phyloP scores from a whole-genome alignment of 2,113 vertebrate species.

The Tragelaphus imberbis region DNA sequence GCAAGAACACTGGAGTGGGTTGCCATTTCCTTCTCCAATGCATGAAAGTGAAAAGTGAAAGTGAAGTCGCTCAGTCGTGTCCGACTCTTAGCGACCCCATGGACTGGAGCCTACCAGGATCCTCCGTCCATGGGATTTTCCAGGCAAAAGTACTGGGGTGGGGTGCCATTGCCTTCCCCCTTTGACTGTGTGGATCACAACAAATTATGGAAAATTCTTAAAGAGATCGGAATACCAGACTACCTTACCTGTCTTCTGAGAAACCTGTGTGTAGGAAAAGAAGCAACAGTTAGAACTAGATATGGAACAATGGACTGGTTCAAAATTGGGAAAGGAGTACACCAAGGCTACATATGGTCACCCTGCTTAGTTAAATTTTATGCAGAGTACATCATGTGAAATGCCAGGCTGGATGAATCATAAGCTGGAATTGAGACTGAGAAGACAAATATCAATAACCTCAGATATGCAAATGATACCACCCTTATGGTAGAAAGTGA shows the following conservation, averaged over 20 bases:
- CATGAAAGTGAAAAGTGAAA: too few species aligned
- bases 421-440: neutral
- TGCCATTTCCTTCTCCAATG: too few species aligned
- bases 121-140: too few species aligned
- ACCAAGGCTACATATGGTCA: neutral
- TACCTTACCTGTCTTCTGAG: neutral
- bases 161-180: too few species aligned
- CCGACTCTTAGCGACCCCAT: too few species aligned
- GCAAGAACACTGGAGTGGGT: too few species aligned
- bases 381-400: neutral
- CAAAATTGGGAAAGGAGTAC: neutral
- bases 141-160: too few species aligned
- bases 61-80: too few species aligned
- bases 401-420: neutral
- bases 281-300: neutral
- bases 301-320: neutral
- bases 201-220: neutral
- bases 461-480: neutral
- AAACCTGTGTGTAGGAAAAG: neutral
- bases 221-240: neutral
- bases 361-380: neutral
- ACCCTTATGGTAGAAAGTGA: neutral
- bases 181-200: neutral
- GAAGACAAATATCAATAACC: neutral
- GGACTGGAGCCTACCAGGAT: too few species aligned